These are phyloP conservation scores for Nebria salina DNA, from an alignment of 2,888 invertebrate genomes.

Conservation along the genomic window DNA sequence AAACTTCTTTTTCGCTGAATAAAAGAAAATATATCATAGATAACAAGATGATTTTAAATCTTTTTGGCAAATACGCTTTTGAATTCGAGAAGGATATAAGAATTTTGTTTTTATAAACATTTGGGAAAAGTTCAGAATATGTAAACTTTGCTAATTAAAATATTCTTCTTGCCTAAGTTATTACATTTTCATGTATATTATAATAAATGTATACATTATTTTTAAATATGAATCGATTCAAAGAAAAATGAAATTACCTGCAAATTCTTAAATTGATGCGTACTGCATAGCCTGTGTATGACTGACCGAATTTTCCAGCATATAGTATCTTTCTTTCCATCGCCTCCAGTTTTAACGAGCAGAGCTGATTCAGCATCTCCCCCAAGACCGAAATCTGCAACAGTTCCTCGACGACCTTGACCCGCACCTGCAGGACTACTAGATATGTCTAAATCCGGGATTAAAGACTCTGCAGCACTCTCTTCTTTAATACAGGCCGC, in stretches of 20 bases:
- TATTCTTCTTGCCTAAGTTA: too few relatives aligned
- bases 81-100: too few relatives aligned
- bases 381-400: conserved; percentile 51
- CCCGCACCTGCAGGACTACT: conserved; percentile 48
- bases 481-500: conserved; percentile 52
- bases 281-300: conserved; percentile 71
- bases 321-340: conserved; percentile 24
- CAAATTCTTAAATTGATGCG: conserved; percentile 82
- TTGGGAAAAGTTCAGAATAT: too few relatives aligned
- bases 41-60: too few relatives aligned
- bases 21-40: too few relatives aligned
- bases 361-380: conserved; percentile 41
- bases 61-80: too few relatives aligned
- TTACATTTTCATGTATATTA: too few relatives aligned
- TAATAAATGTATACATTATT: too few relatives aligned
- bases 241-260: conserved; percentile 68
- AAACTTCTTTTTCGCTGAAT: too few relatives aligned
- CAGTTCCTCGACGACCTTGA: conserved; percentile 53
- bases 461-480: conserved; percentile 57
- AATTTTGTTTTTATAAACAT: too few relatives aligned
- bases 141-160: too few relatives aligned
- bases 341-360: conserved; percentile 18
- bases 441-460: conserved; percentile 56
- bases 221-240: too few relatives aligned
- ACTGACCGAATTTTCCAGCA: conserved; percentile 63